phyloP scores from a whole-genome alignment of 30 jellyfish, hydroid and myxozoan species.

The Nemopilema nomurai region DNA sequence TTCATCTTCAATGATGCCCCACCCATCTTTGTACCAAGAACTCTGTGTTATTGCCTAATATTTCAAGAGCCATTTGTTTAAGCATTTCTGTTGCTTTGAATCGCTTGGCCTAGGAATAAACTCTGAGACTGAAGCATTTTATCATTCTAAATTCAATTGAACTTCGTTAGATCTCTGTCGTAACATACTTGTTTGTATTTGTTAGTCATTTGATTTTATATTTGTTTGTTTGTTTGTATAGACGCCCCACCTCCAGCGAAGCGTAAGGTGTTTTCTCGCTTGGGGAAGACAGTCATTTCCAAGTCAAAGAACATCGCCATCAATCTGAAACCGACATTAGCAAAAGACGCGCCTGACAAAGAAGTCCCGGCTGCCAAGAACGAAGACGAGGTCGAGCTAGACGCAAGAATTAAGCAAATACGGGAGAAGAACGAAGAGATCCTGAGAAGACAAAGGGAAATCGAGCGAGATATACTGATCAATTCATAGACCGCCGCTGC shows the following conservation, averaged over 20 bases:
- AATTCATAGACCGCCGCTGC: constrained; percentile 9
- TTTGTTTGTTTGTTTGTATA: not conserved
- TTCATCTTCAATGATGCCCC: no score
- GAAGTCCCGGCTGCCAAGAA: constrained; percentile 2
- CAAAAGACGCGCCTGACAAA: not conserved
- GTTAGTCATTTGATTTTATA: not conserved
- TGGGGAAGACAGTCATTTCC: constrained; percentile 21
- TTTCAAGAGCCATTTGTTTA: no score
- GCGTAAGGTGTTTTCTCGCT: constrained; percentile 59
- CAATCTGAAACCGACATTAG: constrained; percentile 34
- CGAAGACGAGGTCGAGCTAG: constrained; percentile 56
- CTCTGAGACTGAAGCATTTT: no score
- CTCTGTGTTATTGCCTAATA: no score
- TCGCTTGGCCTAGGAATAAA: no score
- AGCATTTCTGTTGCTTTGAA: no score
- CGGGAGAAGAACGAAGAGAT: constrained; percentile 51
- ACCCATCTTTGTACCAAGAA: no score
- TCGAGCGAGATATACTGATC: constrained; percentile 46
- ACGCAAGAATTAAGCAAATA: constrained; percentile 34
- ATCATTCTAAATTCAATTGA: no score
- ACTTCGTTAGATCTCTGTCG: no score
- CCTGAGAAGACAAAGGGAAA: constrained; percentile 50
- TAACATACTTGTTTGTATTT: no score
- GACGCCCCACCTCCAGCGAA: constrained; percentile 22
- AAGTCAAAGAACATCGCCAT: constrained; percentile 52